Percentiles rank a stretch among this genome's conserved stretches.
phyloP scores from a whole-genome alignment of 2,113 vertebrate species.

The Antidorcas marsupialis region DNA sequence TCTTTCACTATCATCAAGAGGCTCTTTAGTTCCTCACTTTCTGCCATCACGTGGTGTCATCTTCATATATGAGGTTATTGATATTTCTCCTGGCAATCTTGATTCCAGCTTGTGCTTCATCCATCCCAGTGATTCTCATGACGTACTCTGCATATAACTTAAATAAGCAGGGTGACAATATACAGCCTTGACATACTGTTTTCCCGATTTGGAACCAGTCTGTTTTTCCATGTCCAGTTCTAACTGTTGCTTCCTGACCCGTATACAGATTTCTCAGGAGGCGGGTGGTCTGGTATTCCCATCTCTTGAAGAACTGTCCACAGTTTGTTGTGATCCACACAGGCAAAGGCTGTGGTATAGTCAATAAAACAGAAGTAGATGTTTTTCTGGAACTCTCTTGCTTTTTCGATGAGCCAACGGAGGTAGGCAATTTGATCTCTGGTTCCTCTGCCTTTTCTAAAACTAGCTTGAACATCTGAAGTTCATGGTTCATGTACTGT shows the following conservation, averaged over 20 bases:
- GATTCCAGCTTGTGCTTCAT: neutral
- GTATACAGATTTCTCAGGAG: neutral
- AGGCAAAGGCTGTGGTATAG: neutral
- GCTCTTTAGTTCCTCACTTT: neutral
- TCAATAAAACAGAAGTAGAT: neutral
- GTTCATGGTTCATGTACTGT: fast-evolving
- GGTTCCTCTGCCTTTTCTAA: neutral
- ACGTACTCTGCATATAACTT: neutral
- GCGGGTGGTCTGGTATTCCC: neutral
- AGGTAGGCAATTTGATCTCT: neutral
- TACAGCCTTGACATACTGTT: neutral
- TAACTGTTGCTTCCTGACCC: neutral
- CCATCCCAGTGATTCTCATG: neutral
- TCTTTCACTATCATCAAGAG: neutral
- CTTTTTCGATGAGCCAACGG: fast-evolving
- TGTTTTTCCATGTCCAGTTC: neutral
- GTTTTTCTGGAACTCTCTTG: neutral
- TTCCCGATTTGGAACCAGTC: neutral
- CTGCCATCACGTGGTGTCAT: neutral
- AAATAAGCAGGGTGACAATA: neutral
- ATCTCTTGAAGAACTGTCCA: neutral
- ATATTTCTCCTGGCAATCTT: neutral
- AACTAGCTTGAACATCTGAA: neutral
- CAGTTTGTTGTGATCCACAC: neutral
- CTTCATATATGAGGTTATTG: neutral